Evolutionary conservation across 1,140 invertebrate species (phyloP).

Genomic region (Cotesia chilonis): DNA sequence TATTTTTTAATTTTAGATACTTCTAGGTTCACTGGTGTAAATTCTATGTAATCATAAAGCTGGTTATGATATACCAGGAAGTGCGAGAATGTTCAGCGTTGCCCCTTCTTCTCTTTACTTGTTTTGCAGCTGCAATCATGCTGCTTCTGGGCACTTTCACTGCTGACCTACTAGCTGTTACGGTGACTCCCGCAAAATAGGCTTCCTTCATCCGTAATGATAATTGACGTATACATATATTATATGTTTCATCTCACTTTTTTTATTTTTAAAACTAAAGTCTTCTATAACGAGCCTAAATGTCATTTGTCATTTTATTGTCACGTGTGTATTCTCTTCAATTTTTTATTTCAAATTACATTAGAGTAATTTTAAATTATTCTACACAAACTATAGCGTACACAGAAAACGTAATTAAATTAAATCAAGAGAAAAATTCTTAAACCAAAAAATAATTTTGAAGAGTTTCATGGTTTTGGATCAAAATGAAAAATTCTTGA

Average conservation of each 20-base stretch:
- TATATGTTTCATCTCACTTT: neutral
- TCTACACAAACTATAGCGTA: too few species aligned
- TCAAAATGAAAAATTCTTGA: too few species aligned
- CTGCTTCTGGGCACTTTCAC: slow-evolving; percentile 54
- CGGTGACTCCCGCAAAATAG: slow-evolving; percentile 43
- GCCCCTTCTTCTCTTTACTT: slow-evolving; percentile 12
- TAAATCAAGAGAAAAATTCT: too few species aligned
- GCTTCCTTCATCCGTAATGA: slow-evolving; percentile 40
- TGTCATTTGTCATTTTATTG: too few species aligned
- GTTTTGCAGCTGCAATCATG: slow-evolving; percentile 49
- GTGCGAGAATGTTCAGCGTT: slow-evolving; percentile 30
- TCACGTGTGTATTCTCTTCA: neutral
- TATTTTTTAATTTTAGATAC: slow-evolving; percentile 6
- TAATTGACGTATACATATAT: slow-evolving; percentile 11
- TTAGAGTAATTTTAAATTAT: too few species aligned
- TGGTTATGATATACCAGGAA: slow-evolving; percentile 23
- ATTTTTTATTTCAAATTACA: neutral
- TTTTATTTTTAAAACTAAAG: too few species aligned
- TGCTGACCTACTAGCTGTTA: slow-evolving; percentile 53
- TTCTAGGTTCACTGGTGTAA: neutral
- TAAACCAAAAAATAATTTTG: too few species aligned
- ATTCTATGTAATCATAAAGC: slow-evolving; percentile 1
- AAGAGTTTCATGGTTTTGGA: too few species aligned
- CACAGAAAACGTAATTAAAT: too few species aligned
- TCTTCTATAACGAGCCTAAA: neutral